These are phyloP conservation scores for Ichneumoninae sp. DNA, from an alignment of 2,888 invertebrate species.

Conservation along the genomic window DNA sequence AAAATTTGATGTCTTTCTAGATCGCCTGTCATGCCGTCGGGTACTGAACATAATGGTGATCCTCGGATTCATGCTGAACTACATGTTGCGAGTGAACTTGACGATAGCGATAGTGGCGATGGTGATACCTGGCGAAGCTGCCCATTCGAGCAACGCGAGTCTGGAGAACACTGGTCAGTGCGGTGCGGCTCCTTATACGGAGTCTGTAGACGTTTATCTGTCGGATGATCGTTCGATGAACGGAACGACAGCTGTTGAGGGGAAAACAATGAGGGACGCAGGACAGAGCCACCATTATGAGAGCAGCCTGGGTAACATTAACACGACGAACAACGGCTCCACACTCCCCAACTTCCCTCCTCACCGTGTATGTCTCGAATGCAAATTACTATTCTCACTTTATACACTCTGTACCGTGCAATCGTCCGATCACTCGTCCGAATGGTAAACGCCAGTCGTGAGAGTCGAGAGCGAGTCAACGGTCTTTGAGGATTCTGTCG, in stretches of 20 bases:
- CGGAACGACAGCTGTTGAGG: constrained; percentile 2
- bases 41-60: constrained; percentile 94
- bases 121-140: constrained; percentile 85
- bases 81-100: constrained; percentile 93
- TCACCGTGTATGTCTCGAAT: constrained; percentile 43
- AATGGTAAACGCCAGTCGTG: constrained; percentile 33
- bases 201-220: constrained; percentile 20
- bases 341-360: constrained; percentile 37
- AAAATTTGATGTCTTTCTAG: constrained; percentile 83
- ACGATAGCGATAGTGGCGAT: constrained; percentile 95
- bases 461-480: constrained; percentile 5
- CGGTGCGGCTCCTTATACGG: background rate
- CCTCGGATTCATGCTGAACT: constrained; percentile 95
- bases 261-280: constrained; percentile 3
- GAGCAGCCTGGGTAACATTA: constrained; percentile 41
- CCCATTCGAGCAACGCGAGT: constrained; percentile 67
- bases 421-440: constrained; percentile 16
- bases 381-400: constrained; percentile 1
- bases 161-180: constrained; percentile 27
- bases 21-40: constrained; percentile 91
- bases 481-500: background rate
- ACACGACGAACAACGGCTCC: constrained; percentile 41
- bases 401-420: background rate
- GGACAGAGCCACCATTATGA: constrained; percentile 38
- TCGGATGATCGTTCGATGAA: constrained; percentile 26